Conservation (phyloP, 2,113 vertebrate genomes). For the Nansenia antarctica region DNA sequence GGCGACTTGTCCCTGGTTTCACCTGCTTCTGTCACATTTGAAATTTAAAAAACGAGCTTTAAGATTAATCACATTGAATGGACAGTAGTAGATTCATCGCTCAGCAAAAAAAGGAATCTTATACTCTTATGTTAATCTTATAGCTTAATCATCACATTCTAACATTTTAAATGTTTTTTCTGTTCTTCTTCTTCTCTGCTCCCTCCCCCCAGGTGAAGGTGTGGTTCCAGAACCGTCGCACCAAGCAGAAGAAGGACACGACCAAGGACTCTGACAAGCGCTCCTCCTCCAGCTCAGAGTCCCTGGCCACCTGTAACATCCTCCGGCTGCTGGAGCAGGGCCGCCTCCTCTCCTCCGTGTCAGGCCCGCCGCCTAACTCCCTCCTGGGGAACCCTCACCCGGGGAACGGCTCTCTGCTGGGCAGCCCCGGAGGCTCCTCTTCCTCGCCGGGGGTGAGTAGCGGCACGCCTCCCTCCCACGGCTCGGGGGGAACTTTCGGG, state of each 20-base stretch:
- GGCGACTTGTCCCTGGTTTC: no score
- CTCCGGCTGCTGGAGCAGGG: conserved; percentile 91
- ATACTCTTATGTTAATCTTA: no score
- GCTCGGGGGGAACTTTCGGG: conserved; percentile 68
- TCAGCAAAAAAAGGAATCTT: no score
- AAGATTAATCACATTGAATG: no score
- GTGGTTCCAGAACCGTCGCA: conserved; percentile 96
- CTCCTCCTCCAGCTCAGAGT: conserved; percentile 79
- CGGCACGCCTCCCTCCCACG: conserved; percentile 63
- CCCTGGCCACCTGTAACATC: conserved; percentile 91
- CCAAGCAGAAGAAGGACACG: conserved; percentile 98
- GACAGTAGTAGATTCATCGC: no score
- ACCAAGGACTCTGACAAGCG: conserved; percentile 90
- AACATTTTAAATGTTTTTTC: background rate
- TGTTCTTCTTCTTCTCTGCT: background rate
- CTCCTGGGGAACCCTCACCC: conserved; percentile 71
- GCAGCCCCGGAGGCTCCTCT: conserved; percentile 75
- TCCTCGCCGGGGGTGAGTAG: conserved; percentile 67
- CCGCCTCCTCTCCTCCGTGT: conserved; percentile 81
- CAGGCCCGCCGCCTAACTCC: conserved; percentile 74
- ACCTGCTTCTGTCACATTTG: no score
- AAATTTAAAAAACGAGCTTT: no score
- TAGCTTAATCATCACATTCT: no score
- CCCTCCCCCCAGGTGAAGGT: conserved; percentile 85
- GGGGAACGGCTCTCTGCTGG: conserved; percentile 67